Base-by-base conservation (phyloP, 1,140 invertebrate species). In the Atta colombica region DNA sequence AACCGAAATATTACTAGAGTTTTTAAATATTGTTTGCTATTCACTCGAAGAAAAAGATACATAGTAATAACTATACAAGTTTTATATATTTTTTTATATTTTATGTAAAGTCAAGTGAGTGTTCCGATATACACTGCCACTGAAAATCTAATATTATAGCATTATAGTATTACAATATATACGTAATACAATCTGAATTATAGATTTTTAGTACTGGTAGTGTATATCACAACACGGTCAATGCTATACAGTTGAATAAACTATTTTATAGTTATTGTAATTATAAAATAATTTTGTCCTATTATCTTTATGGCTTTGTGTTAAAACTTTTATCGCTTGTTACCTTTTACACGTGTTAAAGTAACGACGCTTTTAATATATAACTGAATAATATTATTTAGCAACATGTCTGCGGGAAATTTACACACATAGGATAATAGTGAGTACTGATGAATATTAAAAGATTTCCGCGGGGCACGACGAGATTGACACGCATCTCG, bases 391-490 rank as follows among this genome's bases (percentile, higher is more conserved):
- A 55, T n/a, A 28, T 81, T 69, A 58, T 3, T 31, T 31, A 25
- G 2, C 21, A 39, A 39, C 10, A 28, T 49, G 12, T 61, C 25
- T 60, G 18, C 45, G 39, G 18, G 5, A 61, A 84, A 35, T 49
- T 49, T 45, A 31, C 51, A 31, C 51, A 39, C 35, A 7, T 39
- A 39, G 16, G 21, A 18, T 55, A 39, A 6, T n/a, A 31, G 66
- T 21, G 35, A 16, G 39, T 45, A 55, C 31, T 75, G 69, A 84
- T 75, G 69, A 84, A 75, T 84, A 74, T 84, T 84, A 84, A 49
- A 82, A 49, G 25, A 25, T 28, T 74, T 35, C 25, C 25, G 16
- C 6, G 16, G 21, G n/a, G 18, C 68, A 18, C 8, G 39, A 45
- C 16, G 10, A 51, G 55, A 63, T 12, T 49, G 80, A 63, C 69